Evolutionary conservation across 1,140 invertebrate species (phyloP), one percentile per base, ranked within the genome.

Genomic region (Meteorus sp.): DNA sequence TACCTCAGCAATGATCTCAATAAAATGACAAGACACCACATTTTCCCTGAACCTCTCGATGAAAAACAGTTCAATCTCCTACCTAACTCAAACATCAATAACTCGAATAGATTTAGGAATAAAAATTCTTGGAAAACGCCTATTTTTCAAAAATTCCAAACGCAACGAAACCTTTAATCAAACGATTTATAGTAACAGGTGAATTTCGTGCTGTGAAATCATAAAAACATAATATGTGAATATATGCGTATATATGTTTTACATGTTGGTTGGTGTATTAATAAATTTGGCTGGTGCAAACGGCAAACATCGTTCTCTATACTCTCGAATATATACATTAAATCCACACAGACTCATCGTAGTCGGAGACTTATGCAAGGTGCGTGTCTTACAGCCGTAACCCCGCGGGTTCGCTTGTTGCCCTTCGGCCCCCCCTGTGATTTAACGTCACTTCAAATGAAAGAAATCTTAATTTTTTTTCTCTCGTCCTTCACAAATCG

Each of bases 331-430:
- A n/a, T n/a, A n/a, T n/a, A n/a, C n/a, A n/a, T n/a, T n/a, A n/a
- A n/a, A n/a, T n/a, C n/a, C n/a, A n/a, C n/a, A n/a, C n/a, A n/a
- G n/a, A n/a, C n/a, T n/a, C n/a, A n/a, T n/a, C n/a, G 55, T 48
- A 25, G 54, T 59, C 22, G 47, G 54, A 66, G 69, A 73, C 68
- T 73, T 73, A 76, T 74, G 69, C 62, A 68, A 63, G 66, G 73
- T 78, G 76, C 76, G 75, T 78, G 75, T 72, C 67, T 64, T 62
- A 66, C 56, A 74, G 76, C 70, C 74, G 74, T 78, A 77, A 77
- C 66, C 69, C 57, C 66, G 66, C 11, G 71, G 68, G 69, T 69
- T 73, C 73, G 69, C 76, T 77, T 77, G 75, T 78, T 77, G 70
- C 74, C 74, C 69, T 72, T 74, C 73, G 68, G 31, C 33, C 11